phyloP scores from a whole-genome alignment of 2,888 invertebrate species.

The Ditula angustiorana region DNA sequence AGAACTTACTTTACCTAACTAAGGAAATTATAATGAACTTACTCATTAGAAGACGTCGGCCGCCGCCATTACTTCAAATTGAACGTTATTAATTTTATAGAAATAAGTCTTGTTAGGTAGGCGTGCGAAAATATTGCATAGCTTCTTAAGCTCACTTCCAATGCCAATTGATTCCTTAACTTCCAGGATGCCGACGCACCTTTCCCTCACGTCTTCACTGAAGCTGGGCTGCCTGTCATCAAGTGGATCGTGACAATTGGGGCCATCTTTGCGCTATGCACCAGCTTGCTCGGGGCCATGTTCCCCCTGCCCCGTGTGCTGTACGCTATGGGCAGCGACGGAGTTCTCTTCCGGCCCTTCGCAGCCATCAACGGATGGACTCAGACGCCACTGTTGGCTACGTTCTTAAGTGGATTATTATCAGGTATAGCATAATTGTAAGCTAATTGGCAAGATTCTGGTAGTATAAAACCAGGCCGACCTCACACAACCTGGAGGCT shows the following conservation, averaged over 20 bases:
- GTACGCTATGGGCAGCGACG: slow-evolving; percentile 96
- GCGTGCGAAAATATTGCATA: no score
- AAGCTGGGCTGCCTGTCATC: slow-evolving; percentile 90
- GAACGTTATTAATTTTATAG: no score
- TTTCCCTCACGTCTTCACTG: slow-evolving; percentile 93
- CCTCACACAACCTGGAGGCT: no score
- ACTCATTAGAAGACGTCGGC: no score
- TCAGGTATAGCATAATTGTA: slow-evolving; percentile 83
- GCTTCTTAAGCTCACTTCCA: no score
- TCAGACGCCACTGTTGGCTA: slow-evolving; percentile 92
- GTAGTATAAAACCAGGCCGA: no score
- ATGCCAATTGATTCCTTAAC: background rate
- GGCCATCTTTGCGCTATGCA: slow-evolving; percentile 96
- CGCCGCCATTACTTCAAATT: no score
- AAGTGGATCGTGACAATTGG: slow-evolving; percentile 97
- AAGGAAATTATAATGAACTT: no score
- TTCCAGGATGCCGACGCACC: slow-evolving; percentile 92
- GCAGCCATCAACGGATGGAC: slow-evolving; percentile 89
- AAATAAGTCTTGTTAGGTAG: no score
- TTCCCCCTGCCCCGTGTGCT: slow-evolving; percentile 95
- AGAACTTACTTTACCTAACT: no score
- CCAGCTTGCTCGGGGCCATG: slow-evolving; percentile 94
- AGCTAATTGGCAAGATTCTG: no score
- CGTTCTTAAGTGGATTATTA: slow-evolving; percentile 90
- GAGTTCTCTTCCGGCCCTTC: slow-evolving; percentile 91